These are phyloP conservation scores for Acanthurus tractus DNA, from an alignment of 2,797 vertebrate species.

Conservation along the genomic window DNA sequence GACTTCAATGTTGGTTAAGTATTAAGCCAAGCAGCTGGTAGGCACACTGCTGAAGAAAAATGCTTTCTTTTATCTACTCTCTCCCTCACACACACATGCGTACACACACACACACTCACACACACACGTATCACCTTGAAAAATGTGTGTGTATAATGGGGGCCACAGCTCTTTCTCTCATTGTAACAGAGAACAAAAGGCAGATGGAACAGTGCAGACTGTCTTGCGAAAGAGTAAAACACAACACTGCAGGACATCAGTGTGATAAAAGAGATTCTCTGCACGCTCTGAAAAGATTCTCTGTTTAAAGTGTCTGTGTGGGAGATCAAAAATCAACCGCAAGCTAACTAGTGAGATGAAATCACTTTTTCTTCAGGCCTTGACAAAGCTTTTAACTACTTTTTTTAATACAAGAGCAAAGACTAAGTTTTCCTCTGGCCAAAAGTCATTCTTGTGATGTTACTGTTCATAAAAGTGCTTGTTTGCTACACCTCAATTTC, in stretches of 20 bases:
- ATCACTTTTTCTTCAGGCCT: not conserved
- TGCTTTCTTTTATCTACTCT: slow-evolving; percentile 71
- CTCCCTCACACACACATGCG: slow-evolving; percentile 44
- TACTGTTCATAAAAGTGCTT: too few species aligned
- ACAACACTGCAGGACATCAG: slow-evolving; percentile 18
- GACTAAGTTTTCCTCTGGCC: not conserved
- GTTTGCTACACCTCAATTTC: not conserved
- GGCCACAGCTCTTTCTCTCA: slow-evolving; percentile 66
- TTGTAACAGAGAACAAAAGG: slow-evolving; percentile 80
- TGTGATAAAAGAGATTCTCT: slow-evolving; percentile 18
- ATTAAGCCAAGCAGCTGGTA: slow-evolving; percentile 86
- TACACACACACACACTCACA: slow-evolving; percentile 48
- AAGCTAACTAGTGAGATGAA: slow-evolving; percentile 1
- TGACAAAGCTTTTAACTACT: not conserved
- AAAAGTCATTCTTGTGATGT: not conserved
- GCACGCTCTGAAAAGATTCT: slow-evolving; percentile 23
- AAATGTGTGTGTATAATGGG: slow-evolving; percentile 60
- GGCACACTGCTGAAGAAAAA: slow-evolving; percentile 78
- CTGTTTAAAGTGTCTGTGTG: not conserved
- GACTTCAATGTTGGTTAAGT: slow-evolving; percentile 86
- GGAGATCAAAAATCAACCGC: slow-evolving; percentile 11
- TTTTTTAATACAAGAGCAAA: not conserved
- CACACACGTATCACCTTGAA: slow-evolving; percentile 67
- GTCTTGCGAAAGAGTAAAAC: slow-evolving; percentile 23
- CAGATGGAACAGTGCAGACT: slow-evolving; percentile 59